Conservation (phyloP, 2,113 vertebrate species). For the Anhinga anhinga region DNA sequence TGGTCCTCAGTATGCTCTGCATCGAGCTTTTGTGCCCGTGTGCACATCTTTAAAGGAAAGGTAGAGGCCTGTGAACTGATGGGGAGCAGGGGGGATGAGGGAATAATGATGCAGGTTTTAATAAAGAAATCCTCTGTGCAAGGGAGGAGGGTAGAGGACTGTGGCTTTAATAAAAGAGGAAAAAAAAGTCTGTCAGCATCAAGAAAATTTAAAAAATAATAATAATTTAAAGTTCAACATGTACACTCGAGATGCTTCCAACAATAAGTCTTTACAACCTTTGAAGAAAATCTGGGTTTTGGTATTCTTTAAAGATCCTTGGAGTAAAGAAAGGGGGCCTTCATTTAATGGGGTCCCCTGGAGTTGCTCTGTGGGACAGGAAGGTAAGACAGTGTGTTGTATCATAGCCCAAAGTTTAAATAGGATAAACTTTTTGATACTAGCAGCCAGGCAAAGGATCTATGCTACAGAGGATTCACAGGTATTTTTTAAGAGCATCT, state of each 20-base stretch:
- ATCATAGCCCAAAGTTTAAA: neutral
- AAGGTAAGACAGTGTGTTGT: neutral
- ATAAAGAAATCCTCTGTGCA: conserved; percentile 7
- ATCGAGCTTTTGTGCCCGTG: neutral
- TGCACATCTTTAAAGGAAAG: neutral
- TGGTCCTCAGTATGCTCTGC: neutral
- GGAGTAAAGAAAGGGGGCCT: neutral
- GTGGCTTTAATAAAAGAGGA: conserved; percentile 8
- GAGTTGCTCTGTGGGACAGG: neutral
- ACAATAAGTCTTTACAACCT: neutral
- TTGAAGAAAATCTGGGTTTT: neutral
- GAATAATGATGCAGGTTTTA: conserved; percentile 34
- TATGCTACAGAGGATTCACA: neutral
- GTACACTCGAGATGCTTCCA: neutral
- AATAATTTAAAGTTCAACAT: neutral
- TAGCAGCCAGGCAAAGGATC: neutral
- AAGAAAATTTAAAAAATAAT: neutral
- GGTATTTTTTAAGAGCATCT: neutral
- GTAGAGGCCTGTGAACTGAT: neutral
- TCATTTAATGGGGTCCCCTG: neutral
- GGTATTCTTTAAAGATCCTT: neutral
- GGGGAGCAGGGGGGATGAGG: neutral
- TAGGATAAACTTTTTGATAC: neutral
- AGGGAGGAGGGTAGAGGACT: neutral
- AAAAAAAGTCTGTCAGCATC: neutral